These are phyloP conservation scores for Hippopotamyrus pictus DNA, from an alignment of 2,797 vertebrate genomes.

Conservation along the genomic window DNA sequence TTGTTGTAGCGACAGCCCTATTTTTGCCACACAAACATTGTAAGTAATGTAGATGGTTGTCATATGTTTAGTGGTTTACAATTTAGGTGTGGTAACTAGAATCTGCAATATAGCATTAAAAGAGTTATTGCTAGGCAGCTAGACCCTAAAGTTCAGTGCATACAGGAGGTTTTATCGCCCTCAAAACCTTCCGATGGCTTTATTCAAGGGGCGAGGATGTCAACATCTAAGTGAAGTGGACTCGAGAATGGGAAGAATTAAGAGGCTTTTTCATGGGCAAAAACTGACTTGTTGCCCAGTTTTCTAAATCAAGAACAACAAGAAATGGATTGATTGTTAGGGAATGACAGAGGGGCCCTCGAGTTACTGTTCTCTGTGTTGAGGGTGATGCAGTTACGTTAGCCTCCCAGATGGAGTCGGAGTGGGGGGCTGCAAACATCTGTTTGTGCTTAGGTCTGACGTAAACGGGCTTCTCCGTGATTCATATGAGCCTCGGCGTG, in stretches of 20 bases:
- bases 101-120: background rate
- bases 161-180: background rate
- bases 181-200: background rate
- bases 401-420: background rate
- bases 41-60: background rate
- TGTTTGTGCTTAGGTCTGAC: conserved; percentile 53
- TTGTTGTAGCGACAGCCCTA: background rate
- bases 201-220: background rate
- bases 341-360: background rate
- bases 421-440: conserved; percentile 43
- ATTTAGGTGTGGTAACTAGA: background rate
- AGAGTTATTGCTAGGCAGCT: background rate
- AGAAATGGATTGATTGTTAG: background rate
- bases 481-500: conserved; percentile 46
- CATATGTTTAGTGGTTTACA: background rate
- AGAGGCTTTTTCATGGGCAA: background rate
- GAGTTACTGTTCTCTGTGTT: background rate
- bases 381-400: background rate
- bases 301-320: background rate
- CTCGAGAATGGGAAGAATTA: background rate
- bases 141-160: background rate
- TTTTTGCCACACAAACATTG: background rate
- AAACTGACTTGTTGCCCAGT: background rate
- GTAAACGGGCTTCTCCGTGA: conserved; percentile 43
- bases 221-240: background rate